Evolutionary conservation across 2,888 invertebrate genomes (phyloP), one percentile per base, ranked within the genome.

Genomic region (Pantelozetes paolii): DNA sequence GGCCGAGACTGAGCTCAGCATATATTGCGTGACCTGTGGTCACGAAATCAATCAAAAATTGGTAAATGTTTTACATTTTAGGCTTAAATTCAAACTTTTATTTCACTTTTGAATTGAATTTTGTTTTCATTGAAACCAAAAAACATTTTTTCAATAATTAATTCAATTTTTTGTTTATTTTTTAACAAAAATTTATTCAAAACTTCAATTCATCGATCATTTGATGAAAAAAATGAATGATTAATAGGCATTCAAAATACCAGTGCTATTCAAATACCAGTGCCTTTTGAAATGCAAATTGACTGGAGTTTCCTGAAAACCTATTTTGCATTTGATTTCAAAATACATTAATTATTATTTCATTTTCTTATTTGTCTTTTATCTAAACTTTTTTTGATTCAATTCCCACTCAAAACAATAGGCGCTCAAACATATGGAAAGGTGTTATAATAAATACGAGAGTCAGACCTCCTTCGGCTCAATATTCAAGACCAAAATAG

Each of bases 401-500:
- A 96, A 84, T 90, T 96, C 75, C 23, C 1, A 20, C 5, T 91
- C 92, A 82, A 32, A 40, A 42, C 48, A 36, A 54, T 42, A 92
- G 0, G 96, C 95, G 0, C 88, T 96, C 26, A 92, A 92, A 80
- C 98, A 98, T 81, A 94, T 98, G 94, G 97, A 96, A 84, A 94
- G 94, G 82, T 98, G 97, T 82, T 98, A 95, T 83, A 90, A 93
- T 78, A 97, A 97, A 87, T 94, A 94, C 82, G 98, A 98, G 83
- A 93, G 94, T 67, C 95, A 97, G 83, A 92, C 96, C 1, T 94
- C 95, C 0, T 97, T 96, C 83, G 96, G 96, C 15, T 95, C 95
- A 30, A 88, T 93, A 62, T 95, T 93, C 80, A 91, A 95, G 82
- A 96, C 96, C 0, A 86, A 92, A 74, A 94, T 97, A 79, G 96